Evolutionary conservation across 35 echinoderm and acorn worm species (phyloP), one percentile per base, ranked within the genome.

Genomic region (Eucidaris tribuloides): DNA sequence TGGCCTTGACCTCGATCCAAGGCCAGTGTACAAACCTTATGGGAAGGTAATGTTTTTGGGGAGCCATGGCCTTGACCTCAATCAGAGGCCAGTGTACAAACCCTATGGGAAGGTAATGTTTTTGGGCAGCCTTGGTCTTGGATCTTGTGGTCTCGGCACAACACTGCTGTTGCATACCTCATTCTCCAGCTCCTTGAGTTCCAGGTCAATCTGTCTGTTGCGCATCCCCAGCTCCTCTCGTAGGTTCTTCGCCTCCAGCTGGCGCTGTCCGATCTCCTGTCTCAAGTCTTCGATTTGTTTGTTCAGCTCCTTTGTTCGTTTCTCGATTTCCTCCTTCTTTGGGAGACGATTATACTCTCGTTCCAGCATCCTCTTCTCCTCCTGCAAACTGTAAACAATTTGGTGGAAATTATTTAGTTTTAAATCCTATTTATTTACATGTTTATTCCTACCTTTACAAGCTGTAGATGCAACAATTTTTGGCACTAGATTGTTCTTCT

Each of bases 301-400:
- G 68, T 82, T 92, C 23, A 99, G 85, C 79, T 99, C 96, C 77
- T 99, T 99, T 28, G 96, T 93, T 65, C 89, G 87, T 57, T 99
- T 99, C 60, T 99, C 96, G 45, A 99, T 90, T 61, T 99, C 90
- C 49, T 99, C 96, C 46, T 88, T 89, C 62, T 99, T 99, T 42
- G 96, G 96, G 38, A 99, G 86, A 28, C 96, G 78, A 42, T 77
- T 84, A 74, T 99, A 99, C 62, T 99, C 96, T 32, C 87, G 45
- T 72, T 90, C 96, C 24, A 99, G 65, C 90, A 99, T 99, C 34
- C 87, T 82, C 50, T 99, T 99, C 68, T 99, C 96, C 45, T 99
- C 96, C 34, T 84, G 83, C 29, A 99, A 52, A 49, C 96, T 99
- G 66, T 1, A 65, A 38, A 62, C 5, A 78, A 64, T 32, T 7